These are phyloP conservation scores for Nineta flava DNA, from an alignment of 2,888 invertebrate species.

Conservation along the genomic window DNA sequence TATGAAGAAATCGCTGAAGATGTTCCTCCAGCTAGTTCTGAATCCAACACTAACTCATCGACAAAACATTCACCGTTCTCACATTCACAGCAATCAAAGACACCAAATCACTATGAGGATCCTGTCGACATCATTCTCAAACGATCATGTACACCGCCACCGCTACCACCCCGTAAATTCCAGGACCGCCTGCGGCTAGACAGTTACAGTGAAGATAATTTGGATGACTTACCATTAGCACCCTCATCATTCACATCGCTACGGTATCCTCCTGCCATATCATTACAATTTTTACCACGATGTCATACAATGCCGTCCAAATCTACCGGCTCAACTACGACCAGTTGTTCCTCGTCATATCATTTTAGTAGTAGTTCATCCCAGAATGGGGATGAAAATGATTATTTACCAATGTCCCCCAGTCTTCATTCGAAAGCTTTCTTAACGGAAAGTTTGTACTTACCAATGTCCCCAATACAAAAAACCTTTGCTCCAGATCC, in stretches of 20 bases:
- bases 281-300: slow-evolving; percentile 18
- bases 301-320: slow-evolving; percentile 24
- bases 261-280: slow-evolving; percentile 3
- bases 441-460: neutral
- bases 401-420: slow-evolving; percentile 5
- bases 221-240: slow-evolving; percentile 5
- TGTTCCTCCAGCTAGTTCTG: slow-evolving; percentile 6
- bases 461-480: slow-evolving; percentile 1
- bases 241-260: slow-evolving; percentile 5
- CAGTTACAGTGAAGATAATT: slow-evolving; percentile 8
- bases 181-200: slow-evolving; percentile 16
- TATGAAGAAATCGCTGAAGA: slow-evolving; percentile 50
- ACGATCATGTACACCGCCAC: slow-evolving; percentile 26
- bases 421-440: neutral
- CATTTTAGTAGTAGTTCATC: slow-evolving; percentile 15
- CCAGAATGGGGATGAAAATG: slow-evolving; percentile 9
- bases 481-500: slow-evolving; percentile 15
- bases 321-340: slow-evolving; percentile 22
- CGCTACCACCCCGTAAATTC: slow-evolving; percentile 29
- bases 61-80: slow-evolving; percentile 7
- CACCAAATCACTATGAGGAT: slow-evolving; percentile 26
- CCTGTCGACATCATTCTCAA: slow-evolving; percentile 24
- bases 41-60: slow-evolving; percentile 10
- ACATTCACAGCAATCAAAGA: slow-evolving; percentile 2
- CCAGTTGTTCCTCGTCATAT: slow-evolving; percentile 5